These are phyloP conservation scores for Rotaria socialis DNA, from an alignment of 2,888 invertebrate species.

Conservation along the genomic window DNA sequence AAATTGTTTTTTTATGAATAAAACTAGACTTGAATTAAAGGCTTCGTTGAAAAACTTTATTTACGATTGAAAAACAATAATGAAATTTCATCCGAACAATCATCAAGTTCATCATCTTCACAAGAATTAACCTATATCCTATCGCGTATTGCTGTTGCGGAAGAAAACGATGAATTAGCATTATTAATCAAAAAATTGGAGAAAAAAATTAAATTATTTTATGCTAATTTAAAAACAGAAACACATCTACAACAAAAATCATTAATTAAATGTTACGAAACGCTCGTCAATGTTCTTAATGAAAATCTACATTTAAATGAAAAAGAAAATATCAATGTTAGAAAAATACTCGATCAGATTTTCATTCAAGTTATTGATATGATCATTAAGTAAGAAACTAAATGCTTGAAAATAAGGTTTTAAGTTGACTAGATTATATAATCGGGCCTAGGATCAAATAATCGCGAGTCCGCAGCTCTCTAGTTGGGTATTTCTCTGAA, in stretches of 20 bases:
- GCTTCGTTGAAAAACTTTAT: not conserved
- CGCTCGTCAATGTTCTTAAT: not conserved
- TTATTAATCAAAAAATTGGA: not conserved
- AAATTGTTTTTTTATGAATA: not conserved
- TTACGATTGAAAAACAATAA: not conserved
- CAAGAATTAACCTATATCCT: not conserved
- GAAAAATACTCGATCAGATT: conserved; percentile 10
- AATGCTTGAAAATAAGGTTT: too few relatives aligned
- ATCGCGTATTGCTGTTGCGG: not conserved
- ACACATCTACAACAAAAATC: not conserved
- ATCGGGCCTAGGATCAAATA: too few relatives aligned
- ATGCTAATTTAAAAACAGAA: not conserved
- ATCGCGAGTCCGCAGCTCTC: too few relatives aligned
- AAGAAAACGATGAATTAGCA: conserved; percentile 12
- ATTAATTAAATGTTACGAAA: not conserved
- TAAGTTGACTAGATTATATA: too few relatives aligned
- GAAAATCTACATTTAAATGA: not conserved
- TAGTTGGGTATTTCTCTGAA: too few relatives aligned
- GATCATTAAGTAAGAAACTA: not conserved
- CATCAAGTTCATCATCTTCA: not conserved
- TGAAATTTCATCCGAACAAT: not conserved
- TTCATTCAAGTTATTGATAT: not conserved
- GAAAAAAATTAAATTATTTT: not conserved
- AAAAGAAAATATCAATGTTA: not conserved
- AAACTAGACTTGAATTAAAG: not conserved